These are phyloP conservation scores for Petrocephalus schoutedeni DNA, from an alignment of 2,797 vertebrate genomes.

Conservation along the genomic window DNA sequence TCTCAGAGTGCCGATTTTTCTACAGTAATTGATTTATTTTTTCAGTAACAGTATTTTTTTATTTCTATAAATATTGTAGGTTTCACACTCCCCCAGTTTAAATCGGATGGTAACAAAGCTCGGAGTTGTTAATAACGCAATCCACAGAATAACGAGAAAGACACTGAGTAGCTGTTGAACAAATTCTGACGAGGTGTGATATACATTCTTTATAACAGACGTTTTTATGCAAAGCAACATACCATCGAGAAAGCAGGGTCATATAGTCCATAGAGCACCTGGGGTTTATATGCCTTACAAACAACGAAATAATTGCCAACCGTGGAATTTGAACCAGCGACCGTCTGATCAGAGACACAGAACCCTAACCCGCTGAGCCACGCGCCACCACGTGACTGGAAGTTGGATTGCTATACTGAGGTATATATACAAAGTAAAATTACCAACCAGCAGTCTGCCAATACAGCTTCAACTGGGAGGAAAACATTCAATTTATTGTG, in stretches of 20 bases:
- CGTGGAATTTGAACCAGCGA: neutral
- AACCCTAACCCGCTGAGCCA: neutral
- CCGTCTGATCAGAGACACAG: neutral
- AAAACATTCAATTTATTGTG: neutral
- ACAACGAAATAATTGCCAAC: neutral
- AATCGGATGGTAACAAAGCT: neutral
- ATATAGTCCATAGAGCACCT: neutral
- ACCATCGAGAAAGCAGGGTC: neutral
- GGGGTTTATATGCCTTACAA: neutral
- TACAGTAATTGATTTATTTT: neutral
- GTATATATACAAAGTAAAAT: neutral
- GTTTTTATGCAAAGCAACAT: neutral
- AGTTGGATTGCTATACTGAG: neutral
- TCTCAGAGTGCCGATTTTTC: neutral
- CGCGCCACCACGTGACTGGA: neutral
- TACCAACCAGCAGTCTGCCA: neutral
- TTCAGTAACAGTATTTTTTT: neutral
- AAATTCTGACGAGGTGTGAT: neutral
- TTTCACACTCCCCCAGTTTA: neutral
- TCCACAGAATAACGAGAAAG: neutral
- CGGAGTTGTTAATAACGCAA: neutral
- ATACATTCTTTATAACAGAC: neutral
- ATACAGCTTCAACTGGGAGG: neutral
- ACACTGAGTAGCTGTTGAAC: neutral
- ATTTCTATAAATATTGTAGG: neutral